Base-by-base conservation (phyloP, 2,797 vertebrate genomes). In the Heterohyrax brucei region DNA sequence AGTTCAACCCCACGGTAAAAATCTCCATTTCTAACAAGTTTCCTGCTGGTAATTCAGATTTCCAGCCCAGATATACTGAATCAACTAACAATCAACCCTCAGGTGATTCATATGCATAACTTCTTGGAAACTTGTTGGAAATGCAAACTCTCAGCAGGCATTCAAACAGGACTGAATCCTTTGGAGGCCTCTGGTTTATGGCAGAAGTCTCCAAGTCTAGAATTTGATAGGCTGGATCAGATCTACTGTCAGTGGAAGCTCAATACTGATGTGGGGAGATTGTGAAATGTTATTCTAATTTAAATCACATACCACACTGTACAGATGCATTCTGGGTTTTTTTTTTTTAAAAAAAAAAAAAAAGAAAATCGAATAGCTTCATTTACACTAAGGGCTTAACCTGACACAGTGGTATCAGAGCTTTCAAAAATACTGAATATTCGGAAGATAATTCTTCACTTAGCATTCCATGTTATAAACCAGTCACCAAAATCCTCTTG, bases 371-470 rank as follows among this genome's bases (percentile, higher is more conserved):
- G 56, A 78, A 68, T 59, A 79, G 26, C 10, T 76, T 59, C 44
- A 56, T 18, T 80, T 85, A 87, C 26, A 93, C 73, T 64, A 59
- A 80, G 78, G 39, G 1, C 72, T 75, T 80, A 26, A 4, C 77
- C 5, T 22, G 61, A 48, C 46, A 56, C 44, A 87, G 50, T 8
- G 26, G 44, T 33, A 81, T 14, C 19, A 64, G 39, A 30, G 75
- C 14, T 70, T 86, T 56, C 7, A 33, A 79, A 89, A 89, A 14
- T 16, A 59, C 1, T 75, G 14, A 93, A 56, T 18, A 48, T 10
- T 70, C 50, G 68, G 33, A 81, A 75, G n/a, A 88, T 46, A 46
- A 22, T 39, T 75, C 83, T 94, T 84, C 16, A 91, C 39, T 87
- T 75, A 77, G 80, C 77, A 14, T 48, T 78, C 6, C 10, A 70